Conservation (phyloP, 2,113 vertebrate genomes). For the Tympanuchus pallidicinctus region DNA sequence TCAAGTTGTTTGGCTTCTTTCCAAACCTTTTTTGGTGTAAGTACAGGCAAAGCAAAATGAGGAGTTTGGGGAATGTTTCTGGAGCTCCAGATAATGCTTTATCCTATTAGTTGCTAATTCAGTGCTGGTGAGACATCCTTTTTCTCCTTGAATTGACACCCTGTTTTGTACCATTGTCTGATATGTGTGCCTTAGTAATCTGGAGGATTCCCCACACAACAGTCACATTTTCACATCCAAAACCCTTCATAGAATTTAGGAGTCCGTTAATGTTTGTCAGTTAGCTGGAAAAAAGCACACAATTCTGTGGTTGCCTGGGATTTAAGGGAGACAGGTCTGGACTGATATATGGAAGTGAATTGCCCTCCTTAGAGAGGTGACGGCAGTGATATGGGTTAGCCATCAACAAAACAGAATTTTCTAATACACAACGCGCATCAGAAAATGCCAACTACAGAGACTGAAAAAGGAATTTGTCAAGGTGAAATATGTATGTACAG, state of each 20-base stretch:
- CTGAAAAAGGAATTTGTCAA: background rate
- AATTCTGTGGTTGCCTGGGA: background rate
- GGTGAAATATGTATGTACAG: background rate
- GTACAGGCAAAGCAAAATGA: background rate
- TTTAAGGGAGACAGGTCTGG: background rate
- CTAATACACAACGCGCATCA: background rate
- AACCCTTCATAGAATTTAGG: background rate
- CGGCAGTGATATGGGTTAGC: background rate
- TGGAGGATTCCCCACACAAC: background rate
- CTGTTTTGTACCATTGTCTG: conserved; percentile 17
- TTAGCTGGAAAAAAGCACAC: background rate
- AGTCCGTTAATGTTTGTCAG: background rate
- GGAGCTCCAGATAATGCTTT: conserved; percentile 27
- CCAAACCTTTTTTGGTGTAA: conserved; percentile 15
- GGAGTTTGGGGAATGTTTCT: conserved; percentile 8
- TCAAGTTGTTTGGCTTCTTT: conserved; percentile 7
- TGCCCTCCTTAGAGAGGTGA: background rate
- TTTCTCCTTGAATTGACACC: conserved; percentile 16
- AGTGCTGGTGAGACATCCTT: conserved; percentile 11
- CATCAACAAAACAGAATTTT: background rate
- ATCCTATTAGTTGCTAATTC: conserved; percentile 25
- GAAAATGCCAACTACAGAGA: background rate
- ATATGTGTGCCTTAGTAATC: background rate
- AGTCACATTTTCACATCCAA: background rate
- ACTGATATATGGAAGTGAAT: conserved; percentile 13